Evolutionary conservation across 2,113 vertebrate species (phyloP).

Genomic region (Garra rufa): DNA sequence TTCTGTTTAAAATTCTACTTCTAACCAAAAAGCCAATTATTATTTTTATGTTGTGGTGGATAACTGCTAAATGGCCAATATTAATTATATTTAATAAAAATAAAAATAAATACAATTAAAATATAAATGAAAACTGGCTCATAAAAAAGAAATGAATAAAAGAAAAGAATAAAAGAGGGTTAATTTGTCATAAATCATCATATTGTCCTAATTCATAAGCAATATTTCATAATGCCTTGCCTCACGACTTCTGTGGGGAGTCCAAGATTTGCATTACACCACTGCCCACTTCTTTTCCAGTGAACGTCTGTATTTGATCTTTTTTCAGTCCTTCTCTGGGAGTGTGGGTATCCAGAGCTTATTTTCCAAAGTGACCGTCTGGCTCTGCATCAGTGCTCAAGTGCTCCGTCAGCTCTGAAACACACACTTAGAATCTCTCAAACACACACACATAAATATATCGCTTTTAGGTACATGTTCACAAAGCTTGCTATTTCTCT

Average conservation of each 20-base stretch:
- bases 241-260: neutral
- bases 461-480: neutral
- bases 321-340: neutral
- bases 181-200: neutral
- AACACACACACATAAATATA: neutral
- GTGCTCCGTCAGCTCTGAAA: slow-evolving; percentile 20
- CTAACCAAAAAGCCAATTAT: neutral
- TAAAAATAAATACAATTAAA: neutral
- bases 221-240: neutral
- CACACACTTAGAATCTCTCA: too few relatives aligned
- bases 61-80: neutral
- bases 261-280: neutral
- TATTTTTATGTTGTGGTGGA: neutral
- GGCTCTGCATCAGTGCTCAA: slow-evolving; percentile 35
- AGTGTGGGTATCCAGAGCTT: neutral
- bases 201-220: neutral
- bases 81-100: neutral
- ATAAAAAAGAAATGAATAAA: too few relatives aligned
- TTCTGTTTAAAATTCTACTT: neutral
- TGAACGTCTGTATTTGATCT: slow-evolving; percentile 18
- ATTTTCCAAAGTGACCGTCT: slow-evolving; percentile 40
- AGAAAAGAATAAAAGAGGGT: neutral
- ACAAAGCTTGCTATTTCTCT: neutral
- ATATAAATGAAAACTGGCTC: too few relatives aligned
- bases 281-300: slow-evolving; percentile 13